These are phyloP conservation scores for Taeniopygia guttata DNA, from an alignment of 2,797 vertebrate genomes.

Conservation along the genomic window DNA sequence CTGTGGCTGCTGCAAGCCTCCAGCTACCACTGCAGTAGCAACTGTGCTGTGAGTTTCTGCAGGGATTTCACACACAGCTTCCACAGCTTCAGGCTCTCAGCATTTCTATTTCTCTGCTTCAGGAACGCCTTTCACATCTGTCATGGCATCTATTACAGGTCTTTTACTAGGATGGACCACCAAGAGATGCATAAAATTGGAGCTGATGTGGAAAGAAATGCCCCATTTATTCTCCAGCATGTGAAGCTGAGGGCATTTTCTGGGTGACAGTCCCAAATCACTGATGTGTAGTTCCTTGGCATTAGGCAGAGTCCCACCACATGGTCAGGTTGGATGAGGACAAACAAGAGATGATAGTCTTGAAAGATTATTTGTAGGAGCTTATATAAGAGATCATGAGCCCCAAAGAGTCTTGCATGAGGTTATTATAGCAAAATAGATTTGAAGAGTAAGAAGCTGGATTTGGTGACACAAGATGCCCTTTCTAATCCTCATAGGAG, in stretches of 20 bases:
- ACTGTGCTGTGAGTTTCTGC: accelerated
- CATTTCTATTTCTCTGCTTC: background rate
- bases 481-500: constrained; percentile 29
- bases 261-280: background rate
- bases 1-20: background rate
- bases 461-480: constrained; percentile 44
- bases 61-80: background rate
- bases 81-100: background rate
- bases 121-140: background rate
- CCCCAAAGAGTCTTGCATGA: background rate
- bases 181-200: background rate
- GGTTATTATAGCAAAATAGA: constrained; percentile 30
- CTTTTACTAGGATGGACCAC: background rate
- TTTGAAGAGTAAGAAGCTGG: constrained; percentile 41
- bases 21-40: background rate
- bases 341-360: background rate
- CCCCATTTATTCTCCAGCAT: background rate
- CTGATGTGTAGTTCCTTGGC: background rate
- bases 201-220: background rate
- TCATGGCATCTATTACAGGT: background rate
- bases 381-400: background rate
- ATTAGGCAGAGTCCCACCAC: background rate
- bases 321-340: background rate
- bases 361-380: constrained; percentile 3
- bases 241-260: background rate